Conservation (phyloP, 2,888 invertebrate species). For the Caenorhabditis becei region DNA sequence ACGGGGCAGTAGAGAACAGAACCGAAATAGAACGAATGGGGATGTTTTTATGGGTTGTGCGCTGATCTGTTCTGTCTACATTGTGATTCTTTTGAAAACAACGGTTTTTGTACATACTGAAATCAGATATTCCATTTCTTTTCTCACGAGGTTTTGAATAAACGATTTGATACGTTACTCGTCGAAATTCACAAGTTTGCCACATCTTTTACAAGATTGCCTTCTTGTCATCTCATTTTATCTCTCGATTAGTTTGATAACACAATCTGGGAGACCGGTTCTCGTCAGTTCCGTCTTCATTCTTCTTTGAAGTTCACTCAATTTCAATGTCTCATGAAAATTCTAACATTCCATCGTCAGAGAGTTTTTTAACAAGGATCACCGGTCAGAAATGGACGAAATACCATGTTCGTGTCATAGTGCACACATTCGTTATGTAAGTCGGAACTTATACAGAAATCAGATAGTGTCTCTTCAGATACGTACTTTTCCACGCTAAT, state of each 20-base stretch:
- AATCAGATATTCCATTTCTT: not conserved
- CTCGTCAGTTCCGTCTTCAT: slow-evolving; percentile 41
- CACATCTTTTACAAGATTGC: not conserved
- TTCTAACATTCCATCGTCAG: slow-evolving; percentile 15
- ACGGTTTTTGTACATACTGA: slow-evolving; percentile 17
- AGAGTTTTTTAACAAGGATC: slow-evolving; percentile 37
- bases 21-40: not conserved
- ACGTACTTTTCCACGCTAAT: slow-evolving; percentile 82
- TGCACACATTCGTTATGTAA: slow-evolving; percentile 68
- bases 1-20: not conserved
- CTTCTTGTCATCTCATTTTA: slow-evolving; percentile 7
- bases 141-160: slow-evolving; percentile 7
- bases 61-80: slow-evolving; percentile 30
- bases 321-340: slow-evolving; percentile 31
- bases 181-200: slow-evolving; percentile 11
- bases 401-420: slow-evolving; percentile 66
- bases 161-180: not conserved
- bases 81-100: slow-evolving; percentile 17
- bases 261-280: slow-evolving; percentile 37
- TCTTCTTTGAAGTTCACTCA: slow-evolving; percentile 30
- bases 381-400: slow-evolving; percentile 65
- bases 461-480: slow-evolving; percentile 76
- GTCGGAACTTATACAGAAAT: not conserved
- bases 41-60: not conserved
- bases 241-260: slow-evolving; percentile 30